These are phyloP conservation scores for Sebastes variabilis DNA, from an alignment of 2,797 vertebrate genomes.

Conservation along the genomic window DNA sequence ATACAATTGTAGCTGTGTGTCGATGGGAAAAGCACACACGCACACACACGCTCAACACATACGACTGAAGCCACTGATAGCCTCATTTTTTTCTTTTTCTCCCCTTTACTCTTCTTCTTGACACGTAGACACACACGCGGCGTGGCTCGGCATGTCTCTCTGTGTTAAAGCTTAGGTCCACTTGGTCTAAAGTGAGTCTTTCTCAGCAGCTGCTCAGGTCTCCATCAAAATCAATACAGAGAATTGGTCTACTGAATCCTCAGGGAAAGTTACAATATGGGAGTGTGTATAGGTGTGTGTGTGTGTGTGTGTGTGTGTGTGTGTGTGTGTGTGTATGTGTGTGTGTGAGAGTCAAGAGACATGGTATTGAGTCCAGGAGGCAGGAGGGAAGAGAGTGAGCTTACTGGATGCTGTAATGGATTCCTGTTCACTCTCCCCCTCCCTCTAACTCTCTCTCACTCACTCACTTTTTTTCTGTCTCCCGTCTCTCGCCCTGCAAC, in stretches of 20 bases:
- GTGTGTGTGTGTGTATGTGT: slow-evolving; percentile 21
- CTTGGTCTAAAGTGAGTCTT: slow-evolving; percentile 58
- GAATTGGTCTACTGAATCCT: slow-evolving; percentile 63
- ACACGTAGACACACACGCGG: slow-evolving; percentile 12
- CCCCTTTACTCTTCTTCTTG: slow-evolving; percentile 2
- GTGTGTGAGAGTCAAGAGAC: slow-evolving; percentile 32
- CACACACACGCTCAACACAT: slow-evolving; percentile 2
- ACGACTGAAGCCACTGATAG: not conserved
- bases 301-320: slow-evolving; percentile 23
- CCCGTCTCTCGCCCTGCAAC: not conserved
- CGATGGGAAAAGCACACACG: not conserved
- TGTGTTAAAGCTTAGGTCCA: slow-evolving; percentile 54
- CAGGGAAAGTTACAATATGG: slow-evolving; percentile 50
- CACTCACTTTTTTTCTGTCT: not conserved
- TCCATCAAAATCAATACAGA: slow-evolving; percentile 75
- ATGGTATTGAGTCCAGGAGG: slow-evolving; percentile 52
- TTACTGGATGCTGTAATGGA: slow-evolving; percentile 65
- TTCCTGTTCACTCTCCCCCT: slow-evolving; percentile 45
- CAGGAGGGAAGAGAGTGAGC: slow-evolving; percentile 47
- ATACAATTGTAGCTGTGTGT: slow-evolving; percentile 32
- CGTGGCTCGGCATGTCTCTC: slow-evolving; percentile 20
- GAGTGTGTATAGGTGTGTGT: slow-evolving; percentile 15
- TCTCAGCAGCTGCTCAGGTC: slow-evolving; percentile 55
- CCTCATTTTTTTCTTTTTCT: not conserved
- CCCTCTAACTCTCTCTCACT: not conserved